Percentiles rank a stretch among this genome's conserved stretches.
Conservation (phyloP, 2,797 vertebrate species). For the Platalea minor region DNA sequence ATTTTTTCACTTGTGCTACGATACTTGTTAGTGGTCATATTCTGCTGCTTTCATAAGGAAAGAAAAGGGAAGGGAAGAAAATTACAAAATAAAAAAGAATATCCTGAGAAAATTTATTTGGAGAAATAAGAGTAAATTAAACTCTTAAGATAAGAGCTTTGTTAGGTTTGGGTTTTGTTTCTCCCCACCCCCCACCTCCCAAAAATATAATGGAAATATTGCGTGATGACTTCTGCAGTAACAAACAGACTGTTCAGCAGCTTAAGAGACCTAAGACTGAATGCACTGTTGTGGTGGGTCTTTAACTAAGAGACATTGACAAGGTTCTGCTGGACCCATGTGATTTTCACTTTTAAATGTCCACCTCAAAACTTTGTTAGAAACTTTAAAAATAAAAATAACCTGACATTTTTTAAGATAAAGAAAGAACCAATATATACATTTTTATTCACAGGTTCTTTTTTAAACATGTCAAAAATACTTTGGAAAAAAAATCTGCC, state of each 20-base stretch:
- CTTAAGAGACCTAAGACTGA: rapidly evolving
- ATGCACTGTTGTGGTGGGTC: not conserved
- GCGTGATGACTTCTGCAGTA: not conserved
- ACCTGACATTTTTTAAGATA: not conserved
- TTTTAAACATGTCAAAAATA: not conserved
- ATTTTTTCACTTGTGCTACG: not conserved
- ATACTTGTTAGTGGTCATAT: not conserved
- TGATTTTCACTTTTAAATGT: not conserved
- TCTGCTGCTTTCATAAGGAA: not conserved
- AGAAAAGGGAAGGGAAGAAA: not conserved
- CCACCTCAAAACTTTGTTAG: not conserved
- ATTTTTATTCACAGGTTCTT: not conserved
- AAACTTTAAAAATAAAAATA: not conserved
- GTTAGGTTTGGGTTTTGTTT: rapidly evolving
- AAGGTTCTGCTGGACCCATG: not conserved
- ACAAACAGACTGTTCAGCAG: not conserved
- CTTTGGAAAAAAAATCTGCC: not conserved
- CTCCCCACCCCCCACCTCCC: no score
- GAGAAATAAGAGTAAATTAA: not conserved
- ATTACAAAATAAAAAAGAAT: not conserved
- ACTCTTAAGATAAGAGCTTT: not conserved
- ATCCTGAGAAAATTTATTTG: not conserved
- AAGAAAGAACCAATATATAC: rapidly evolving
- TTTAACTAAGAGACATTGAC: not conserved
- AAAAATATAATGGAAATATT: not conserved